phyloP scores from a whole-genome alignment of 2,888 invertebrate genomes.

The Neoaliturus tenellus region DNA sequence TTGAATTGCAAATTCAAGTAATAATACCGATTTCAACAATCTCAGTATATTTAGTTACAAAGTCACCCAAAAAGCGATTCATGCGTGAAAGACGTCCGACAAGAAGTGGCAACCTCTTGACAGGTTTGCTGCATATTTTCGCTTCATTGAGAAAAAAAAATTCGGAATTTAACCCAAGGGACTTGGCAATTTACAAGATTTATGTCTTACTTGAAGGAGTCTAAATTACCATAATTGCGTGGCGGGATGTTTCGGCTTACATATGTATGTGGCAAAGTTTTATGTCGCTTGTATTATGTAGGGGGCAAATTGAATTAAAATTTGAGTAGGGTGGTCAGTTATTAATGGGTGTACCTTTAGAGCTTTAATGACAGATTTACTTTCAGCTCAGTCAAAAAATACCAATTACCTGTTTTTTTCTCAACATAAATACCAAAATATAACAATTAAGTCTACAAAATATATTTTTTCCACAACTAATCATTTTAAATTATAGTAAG shows the following conservation, averaged over 20 bases:
- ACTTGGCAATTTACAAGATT: background rate
- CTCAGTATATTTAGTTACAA: background rate
- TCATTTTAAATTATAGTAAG: too few relatives aligned
- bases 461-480: too few relatives aligned
- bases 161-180: background rate
- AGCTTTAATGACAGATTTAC: too few relatives aligned
- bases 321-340: too few relatives aligned
- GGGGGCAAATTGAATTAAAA: too few relatives aligned
- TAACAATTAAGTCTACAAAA: too few relatives aligned
- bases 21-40: background rate
- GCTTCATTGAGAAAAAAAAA: background rate
- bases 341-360: too few relatives aligned
- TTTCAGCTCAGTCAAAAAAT: too few relatives aligned
- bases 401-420: too few relatives aligned
- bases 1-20: conserved; percentile 11
- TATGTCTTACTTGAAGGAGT: background rate
- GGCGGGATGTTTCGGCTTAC: background rate
- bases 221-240: background rate
- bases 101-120: background rate
- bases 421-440: too few relatives aligned
- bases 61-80: background rate
- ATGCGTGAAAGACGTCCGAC: background rate
- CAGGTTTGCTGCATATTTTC: background rate
- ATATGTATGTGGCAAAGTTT: too few relatives aligned
- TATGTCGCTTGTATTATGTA: too few relatives aligned